These are phyloP conservation scores for Paracyclopina nana DNA, from an alignment of 1,140 invertebrate genomes.

Conservation along the genomic window DNA sequence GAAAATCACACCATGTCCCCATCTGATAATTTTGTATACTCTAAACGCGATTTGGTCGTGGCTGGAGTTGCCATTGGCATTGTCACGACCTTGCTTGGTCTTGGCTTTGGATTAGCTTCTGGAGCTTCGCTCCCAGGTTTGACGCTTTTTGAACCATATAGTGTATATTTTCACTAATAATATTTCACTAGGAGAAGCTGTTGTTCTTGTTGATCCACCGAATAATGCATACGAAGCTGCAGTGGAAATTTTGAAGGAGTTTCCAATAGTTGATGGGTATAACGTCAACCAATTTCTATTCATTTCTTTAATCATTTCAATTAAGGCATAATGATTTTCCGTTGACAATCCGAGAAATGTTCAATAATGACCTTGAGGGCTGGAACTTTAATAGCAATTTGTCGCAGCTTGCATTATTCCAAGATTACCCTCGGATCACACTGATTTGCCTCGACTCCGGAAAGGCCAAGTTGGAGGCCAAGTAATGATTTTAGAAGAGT, in stretches of 20 bases:
- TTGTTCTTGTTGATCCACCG: background rate
- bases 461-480: background rate
- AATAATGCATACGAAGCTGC: background rate
- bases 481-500: too few species aligned
- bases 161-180: too few species aligned
- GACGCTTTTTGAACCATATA: too few species aligned
- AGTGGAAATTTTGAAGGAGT: background rate
- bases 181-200: too few species aligned
- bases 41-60: background rate
- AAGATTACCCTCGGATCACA: background rate
- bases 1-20: too few species aligned
- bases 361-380: background rate
- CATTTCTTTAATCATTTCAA: background rate
- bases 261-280: background rate
- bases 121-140: too few species aligned
- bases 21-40: conserved; percentile 4
- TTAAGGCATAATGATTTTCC: background rate
- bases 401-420: background rate
- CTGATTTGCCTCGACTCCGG: conserved; percentile 5
- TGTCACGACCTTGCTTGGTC: background rate
- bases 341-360: background rate
- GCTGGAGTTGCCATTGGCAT: background rate
- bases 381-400: background rate
- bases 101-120: background rate
- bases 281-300: background rate